A percentile compares a stretch with the other conserved stretches of the same genome.
Evolutionary conservation across 2,888 invertebrate species (phyloP).

Genomic region (Eilema griseolum): DNA sequence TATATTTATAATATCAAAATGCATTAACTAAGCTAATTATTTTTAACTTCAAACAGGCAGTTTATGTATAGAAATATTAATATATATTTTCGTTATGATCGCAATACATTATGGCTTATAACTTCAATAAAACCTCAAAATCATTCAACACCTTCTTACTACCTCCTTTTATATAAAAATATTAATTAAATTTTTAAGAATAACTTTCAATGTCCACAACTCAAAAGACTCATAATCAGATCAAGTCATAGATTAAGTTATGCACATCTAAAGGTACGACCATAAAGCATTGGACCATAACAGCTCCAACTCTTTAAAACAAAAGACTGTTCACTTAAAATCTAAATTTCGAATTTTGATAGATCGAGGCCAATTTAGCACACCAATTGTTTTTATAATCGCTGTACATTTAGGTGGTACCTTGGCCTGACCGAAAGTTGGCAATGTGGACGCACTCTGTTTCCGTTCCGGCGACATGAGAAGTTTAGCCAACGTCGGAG

Average conservation of each 20-base stretch:
- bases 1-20: constrained; percentile 9
- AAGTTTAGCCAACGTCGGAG: constrained; percentile 93
- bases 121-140: neutral
- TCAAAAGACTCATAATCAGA: constrained; percentile 19
- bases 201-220: constrained; percentile 11
- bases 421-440: constrained; percentile 86
- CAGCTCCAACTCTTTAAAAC: constrained; percentile 59
- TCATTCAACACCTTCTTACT: neutral
- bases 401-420: constrained; percentile 75
- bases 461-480: constrained; percentile 89
- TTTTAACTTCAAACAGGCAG: constrained; percentile 3
- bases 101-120: constrained; percentile 21
- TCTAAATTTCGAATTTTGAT: constrained; percentile 85
- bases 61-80: constrained; percentile 8
- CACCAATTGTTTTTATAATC: constrained; percentile 74
- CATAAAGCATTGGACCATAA: constrained; percentile 29
- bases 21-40: constrained; percentile 1
- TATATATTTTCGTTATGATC: constrained; percentile 14
- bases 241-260: constrained; percentile 23
- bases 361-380: constrained; percentile 82
- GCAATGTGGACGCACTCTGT: constrained; percentile 79
- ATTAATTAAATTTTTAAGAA: neutral
- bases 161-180: neutral
- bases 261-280: constrained; percentile 23
- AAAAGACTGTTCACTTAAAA: constrained; percentile 63